Conservation (phyloP, 2,888 invertebrate genomes). For the Drosophila pseudotakahashii region DNA sequence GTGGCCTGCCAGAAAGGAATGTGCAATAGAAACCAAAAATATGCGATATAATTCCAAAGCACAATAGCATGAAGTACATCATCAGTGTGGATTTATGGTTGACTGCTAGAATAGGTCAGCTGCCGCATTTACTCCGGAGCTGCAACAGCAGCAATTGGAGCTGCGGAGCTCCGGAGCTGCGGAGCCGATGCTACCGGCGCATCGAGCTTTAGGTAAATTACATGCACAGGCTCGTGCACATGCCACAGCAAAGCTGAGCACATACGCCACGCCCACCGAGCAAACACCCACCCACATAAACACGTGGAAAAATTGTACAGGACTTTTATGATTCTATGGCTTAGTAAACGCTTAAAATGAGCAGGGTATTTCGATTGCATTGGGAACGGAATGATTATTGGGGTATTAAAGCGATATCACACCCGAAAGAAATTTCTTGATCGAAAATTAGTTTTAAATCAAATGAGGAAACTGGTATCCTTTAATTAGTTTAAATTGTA, state of each 20-base stretch:
- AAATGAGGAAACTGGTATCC: too few relatives aligned
- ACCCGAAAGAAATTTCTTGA: too few relatives aligned
- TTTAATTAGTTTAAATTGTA: too few relatives aligned
- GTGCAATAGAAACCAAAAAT: slow-evolving; percentile 80
- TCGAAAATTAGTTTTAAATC: too few relatives aligned
- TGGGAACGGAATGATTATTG: too few relatives aligned
- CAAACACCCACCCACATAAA: slow-evolving; percentile 14
- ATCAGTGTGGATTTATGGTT: slow-evolving; percentile 82
- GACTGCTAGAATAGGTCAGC: slow-evolving; percentile 82
- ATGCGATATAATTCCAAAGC: slow-evolving; percentile 81
- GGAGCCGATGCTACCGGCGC: slow-evolving; percentile 48
- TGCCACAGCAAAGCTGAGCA: slow-evolving; percentile 36
- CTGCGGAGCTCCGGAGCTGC: slow-evolving; percentile 40
- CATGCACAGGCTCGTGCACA: slow-evolving; percentile 61
- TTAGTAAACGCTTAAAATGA: too few relatives aligned
- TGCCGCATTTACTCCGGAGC: slow-evolving; percentile 69
- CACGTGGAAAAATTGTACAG: slow-evolving; percentile 9
- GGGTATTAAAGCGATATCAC: too few relatives aligned
- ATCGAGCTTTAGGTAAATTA: slow-evolving; percentile 73
- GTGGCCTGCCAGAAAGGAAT: slow-evolving; percentile 75
- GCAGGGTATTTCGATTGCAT: too few relatives aligned
- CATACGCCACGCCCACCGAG: slow-evolving; percentile 38
- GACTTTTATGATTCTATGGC: too few relatives aligned
- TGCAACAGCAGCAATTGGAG: slow-evolving; percentile 37
- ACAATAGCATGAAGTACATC: slow-evolving; percentile 81